Percentiles rank a stretch among this genome's conserved stretches.
phyloP scores from a whole-genome alignment of 2,113 vertebrate species.

The Emberiza fucata region DNA sequence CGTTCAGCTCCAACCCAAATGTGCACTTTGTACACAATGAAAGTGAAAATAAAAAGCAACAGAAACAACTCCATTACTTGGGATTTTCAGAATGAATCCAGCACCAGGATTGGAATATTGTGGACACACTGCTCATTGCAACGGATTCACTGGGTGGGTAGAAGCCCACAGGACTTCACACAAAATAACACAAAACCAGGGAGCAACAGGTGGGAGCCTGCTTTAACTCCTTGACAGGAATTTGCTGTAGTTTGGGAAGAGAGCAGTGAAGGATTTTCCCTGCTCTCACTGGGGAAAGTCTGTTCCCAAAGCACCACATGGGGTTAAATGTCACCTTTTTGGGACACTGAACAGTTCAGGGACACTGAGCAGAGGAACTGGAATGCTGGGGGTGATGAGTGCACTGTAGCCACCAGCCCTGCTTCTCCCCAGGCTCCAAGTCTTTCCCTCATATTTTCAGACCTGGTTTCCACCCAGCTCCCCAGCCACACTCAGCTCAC shows the following conservation, averaged over 20 bases:
- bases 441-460: neutral
- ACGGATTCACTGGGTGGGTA: neutral
- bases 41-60: neutral
- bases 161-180: neutral
- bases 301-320: neutral
- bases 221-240: neutral
- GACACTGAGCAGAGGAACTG: neutral
- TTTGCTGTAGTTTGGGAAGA: fast-evolving
- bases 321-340: neutral
- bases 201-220: neutral
- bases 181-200: neutral
- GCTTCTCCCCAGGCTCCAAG: neutral
- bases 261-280: neutral
- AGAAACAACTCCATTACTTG: neutral
- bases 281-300: neutral
- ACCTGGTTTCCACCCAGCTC: neutral
- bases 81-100: neutral
- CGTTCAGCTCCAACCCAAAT: neutral
- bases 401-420: neutral
- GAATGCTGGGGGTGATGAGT: neutral
- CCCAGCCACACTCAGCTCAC: neutral
- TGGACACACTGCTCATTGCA: neutral
- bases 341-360: neutral
- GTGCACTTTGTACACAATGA: neutral
- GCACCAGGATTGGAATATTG: neutral